Evolutionary conservation across 2,888 invertebrate genomes (phyloP).

Genomic region (Sinhomidia bicolor): DNA sequence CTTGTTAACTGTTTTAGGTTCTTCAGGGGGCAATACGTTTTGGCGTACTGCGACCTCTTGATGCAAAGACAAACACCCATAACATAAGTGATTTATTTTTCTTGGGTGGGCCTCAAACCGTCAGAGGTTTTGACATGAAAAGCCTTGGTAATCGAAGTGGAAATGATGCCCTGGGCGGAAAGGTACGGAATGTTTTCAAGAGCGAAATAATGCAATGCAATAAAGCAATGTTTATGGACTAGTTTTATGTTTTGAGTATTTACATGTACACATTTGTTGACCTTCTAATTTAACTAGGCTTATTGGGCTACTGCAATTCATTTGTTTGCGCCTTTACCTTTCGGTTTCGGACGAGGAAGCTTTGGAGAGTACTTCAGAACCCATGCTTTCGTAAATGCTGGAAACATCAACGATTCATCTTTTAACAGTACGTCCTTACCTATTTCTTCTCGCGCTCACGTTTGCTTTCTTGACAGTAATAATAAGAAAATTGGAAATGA

Average conservation of each 20-base stretch:
- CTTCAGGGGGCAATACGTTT: conserved; percentile 87
- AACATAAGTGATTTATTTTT: conserved; percentile 89
- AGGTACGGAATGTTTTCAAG: conserved; percentile 82
- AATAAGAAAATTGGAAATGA: neutral
- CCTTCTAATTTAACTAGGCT: conserved; percentile 82
- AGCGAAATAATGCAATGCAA: neutral
- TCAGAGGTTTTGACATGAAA: conserved; percentile 93
- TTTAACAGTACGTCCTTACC: conserved; percentile 62
- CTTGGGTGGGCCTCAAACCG: conserved; percentile 93
- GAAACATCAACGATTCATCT: conserved; percentile 86
- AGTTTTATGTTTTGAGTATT: neutral
- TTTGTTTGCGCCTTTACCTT: conserved; percentile 94
- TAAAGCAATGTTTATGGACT: conserved; percentile 25
- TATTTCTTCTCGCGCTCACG: no score
- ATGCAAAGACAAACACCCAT: conserved; percentile 82
- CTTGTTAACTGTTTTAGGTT: no score
- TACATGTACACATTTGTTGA: conserved; percentile 81
- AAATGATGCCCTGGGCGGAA: conserved; percentile 88
- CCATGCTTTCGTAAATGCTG: conserved; percentile 94
- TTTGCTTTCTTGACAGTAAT: no score
- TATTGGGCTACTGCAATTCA: conserved; percentile 95
- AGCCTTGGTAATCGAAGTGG: conserved; percentile 94
- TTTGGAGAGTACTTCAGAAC: conserved; percentile 92
- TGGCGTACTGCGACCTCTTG: conserved; percentile 86
- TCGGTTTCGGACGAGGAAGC: conserved; percentile 89